Base-by-base conservation (phyloP, 2,797 vertebrate genomes). In the Crypturellus tataupa region DNA sequence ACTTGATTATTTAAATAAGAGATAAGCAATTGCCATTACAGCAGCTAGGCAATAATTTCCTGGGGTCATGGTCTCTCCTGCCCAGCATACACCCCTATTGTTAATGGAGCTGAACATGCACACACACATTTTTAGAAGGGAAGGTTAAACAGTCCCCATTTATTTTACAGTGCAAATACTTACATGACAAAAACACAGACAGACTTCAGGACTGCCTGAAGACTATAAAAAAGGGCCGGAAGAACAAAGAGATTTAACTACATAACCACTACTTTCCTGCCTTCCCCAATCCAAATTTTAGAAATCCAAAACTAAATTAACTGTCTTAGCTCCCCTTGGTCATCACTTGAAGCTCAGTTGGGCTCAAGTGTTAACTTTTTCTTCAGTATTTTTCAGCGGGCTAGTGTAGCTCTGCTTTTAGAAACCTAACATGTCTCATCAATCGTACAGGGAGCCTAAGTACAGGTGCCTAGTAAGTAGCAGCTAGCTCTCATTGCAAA, bases 131-230 rank as follows among this genome's bases (percentile, higher is more conserved):
- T 93, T 94, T 55, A 86, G 93, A 96, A 86, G 94, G 62, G 89
- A 97, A 95, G 85, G 93, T 96, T 94, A 94, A 96, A 96, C 87
- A 96, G 42, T 83, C 46, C 62, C 58, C 80, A 94, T 90, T 94
- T 94, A 94, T 97, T 96, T 94, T 94, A 93, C 95, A 96, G 86
- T 89, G 95, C 77, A 96, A 96, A 96, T 94, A 95, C 85, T 88
- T 88, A 64, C 27, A 63, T 90, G 95, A 93, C 83, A 93, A 93
- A 93, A 96, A 93, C 84, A 88, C 86, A 95, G 86, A 80, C 82
- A 93, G 95, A 71, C 58, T 94, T 90, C 68, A 85, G 58, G n/a
- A 90, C 81, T 78, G 58, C n/a, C 65, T 85, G 84, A 95, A 93
- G 75, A 23, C 69, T 87, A 78, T 19, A 49, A 92, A 88, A 93